Conservation (phyloP, 2,888 invertebrate genomes). For the Tetramorium bicarinatum region DNA sequence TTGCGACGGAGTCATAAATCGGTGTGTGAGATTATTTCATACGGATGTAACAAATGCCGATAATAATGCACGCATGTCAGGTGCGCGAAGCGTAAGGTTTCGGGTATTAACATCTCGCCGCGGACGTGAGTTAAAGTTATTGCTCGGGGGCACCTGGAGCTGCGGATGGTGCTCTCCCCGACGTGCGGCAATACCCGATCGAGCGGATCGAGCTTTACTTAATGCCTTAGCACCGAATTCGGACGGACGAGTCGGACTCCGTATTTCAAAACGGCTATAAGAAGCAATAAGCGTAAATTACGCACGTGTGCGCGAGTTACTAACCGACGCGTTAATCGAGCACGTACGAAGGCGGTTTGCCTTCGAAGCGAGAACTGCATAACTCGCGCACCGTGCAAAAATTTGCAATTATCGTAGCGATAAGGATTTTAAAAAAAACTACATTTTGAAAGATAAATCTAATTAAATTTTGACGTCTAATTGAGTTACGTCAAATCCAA, state of each 20-base stretch:
- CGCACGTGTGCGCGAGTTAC: slow-evolving; percentile 25
- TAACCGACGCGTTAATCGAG: slow-evolving; percentile 35
- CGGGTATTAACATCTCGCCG: slow-evolving; percentile 37
- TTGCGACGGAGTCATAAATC: not conserved
- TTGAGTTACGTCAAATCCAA: not conserved
- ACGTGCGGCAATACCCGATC: slow-evolving; percentile 8
- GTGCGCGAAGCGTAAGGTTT: slow-evolving; percentile 25
- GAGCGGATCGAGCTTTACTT: slow-evolving; percentile 35
- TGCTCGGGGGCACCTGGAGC: slow-evolving; percentile 13
- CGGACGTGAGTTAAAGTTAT: slow-evolving; percentile 49
- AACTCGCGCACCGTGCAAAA: slow-evolving; percentile 11
- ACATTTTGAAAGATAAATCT: not conserved
- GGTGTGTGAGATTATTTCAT: slow-evolving; percentile 28
- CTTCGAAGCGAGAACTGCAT: slow-evolving; percentile 16
- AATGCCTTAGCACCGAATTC: slow-evolving; percentile 40
- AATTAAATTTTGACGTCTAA: not conserved
- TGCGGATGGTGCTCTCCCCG: slow-evolving; percentile 9
- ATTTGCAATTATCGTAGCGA: not conserved
- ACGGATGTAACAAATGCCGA: slow-evolving; percentile 2
- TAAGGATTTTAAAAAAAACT: not conserved
- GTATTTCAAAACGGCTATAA: slow-evolving; percentile 41
- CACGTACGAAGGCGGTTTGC: slow-evolving; percentile 1
- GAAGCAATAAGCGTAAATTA: slow-evolving; percentile 45
- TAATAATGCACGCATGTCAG: slow-evolving; percentile 32
- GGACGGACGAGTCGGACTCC: slow-evolving; percentile 34